Percentiles rank a stretch among this genome's conserved stretches.
These are phyloP conservation scores for Alosa alosa DNA, from an alignment of 2,113 vertebrate genomes.

Conservation along the genomic window DNA sequence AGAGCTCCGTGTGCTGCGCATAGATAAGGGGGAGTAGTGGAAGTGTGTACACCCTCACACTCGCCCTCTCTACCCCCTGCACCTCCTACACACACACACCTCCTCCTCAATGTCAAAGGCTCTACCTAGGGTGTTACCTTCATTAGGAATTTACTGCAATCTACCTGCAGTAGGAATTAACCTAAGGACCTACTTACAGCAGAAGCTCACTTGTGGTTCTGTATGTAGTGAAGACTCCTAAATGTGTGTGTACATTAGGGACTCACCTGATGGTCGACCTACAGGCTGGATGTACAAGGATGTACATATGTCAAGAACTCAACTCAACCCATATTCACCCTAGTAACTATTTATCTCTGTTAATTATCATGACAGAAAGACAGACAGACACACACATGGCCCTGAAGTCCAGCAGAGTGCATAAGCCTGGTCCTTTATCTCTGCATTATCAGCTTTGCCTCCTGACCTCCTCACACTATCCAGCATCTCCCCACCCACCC, in stretches of 20 bases:
- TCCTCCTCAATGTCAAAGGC: background rate
- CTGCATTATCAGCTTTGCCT: background rate
- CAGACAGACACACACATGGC: background rate
- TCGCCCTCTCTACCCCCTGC: background rate
- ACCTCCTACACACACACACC: background rate
- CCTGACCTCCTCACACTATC: background rate
- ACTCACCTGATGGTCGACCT: background rate
- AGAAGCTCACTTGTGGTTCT: background rate
- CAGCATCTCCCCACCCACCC: background rate
- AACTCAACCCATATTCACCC: background rate
- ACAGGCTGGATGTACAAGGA: no score
- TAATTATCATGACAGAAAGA: background rate
- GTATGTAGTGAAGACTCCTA: background rate
- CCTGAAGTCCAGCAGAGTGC: background rate
- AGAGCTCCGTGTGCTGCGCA: constrained; percentile 69
- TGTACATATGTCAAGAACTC: no score
- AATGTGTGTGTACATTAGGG: background rate
- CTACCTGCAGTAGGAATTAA: background rate
- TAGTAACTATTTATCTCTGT: background rate
- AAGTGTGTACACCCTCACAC: background rate
- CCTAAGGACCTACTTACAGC: background rate
- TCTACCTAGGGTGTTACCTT: background rate
- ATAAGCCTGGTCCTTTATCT: background rate
- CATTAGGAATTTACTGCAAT: background rate
- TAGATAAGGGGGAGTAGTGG: constrained; percentile 64